Evolutionary conservation across 1,140 invertebrate genomes (phyloP).

Genomic region (Lordiphosa collinella): DNA sequence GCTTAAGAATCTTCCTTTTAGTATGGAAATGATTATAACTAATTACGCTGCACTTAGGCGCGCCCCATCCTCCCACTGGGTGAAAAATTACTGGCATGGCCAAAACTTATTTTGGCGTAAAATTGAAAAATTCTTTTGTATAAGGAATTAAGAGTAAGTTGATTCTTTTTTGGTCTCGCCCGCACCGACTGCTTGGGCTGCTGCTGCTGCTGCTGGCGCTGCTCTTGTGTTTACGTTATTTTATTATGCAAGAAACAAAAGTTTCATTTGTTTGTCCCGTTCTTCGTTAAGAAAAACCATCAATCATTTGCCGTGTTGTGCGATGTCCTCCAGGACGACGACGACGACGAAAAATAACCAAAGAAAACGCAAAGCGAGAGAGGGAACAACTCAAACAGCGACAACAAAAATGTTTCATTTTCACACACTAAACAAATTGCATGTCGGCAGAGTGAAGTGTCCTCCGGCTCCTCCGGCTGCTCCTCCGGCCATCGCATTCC

Average conservation of each 20-base stretch:
- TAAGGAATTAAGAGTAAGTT: conserved; percentile 72
- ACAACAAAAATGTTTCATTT: conserved; percentile 72
- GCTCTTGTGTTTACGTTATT: conserved; percentile 59
- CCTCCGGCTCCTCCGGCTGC: conserved; percentile 2
- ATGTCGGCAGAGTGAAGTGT: conserved; percentile 54
- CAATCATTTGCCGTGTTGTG: conserved; percentile 75
- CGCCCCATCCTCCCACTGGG: background rate
- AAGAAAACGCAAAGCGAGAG: conserved; percentile 5
- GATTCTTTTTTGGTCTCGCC: conserved; percentile 33
- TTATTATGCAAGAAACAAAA: conserved; percentile 78
- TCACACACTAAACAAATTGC: conserved; percentile 76
- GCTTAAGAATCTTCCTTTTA: conserved; percentile 12
- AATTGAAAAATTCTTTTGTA: conserved; percentile 79
- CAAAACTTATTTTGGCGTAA: conserved; percentile 79
- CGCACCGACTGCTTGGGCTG: conserved; percentile 14
- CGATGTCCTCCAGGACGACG: conserved; percentile 57
- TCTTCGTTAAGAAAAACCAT: conserved; percentile 71
- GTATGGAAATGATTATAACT: conserved; percentile 60
- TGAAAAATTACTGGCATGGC: conserved; percentile 76
- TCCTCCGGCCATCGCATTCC: conserved; percentile 18
- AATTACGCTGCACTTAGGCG: conserved; percentile 43
- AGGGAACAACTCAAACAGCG: conserved; percentile 13
- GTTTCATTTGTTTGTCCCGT: conserved; percentile 73
- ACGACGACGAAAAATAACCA: conserved; percentile 27
- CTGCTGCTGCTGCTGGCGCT: conserved; percentile 5